Base-by-base conservation (phyloP, 1,140 invertebrate species). In the Drosophila takahashii region DNA sequence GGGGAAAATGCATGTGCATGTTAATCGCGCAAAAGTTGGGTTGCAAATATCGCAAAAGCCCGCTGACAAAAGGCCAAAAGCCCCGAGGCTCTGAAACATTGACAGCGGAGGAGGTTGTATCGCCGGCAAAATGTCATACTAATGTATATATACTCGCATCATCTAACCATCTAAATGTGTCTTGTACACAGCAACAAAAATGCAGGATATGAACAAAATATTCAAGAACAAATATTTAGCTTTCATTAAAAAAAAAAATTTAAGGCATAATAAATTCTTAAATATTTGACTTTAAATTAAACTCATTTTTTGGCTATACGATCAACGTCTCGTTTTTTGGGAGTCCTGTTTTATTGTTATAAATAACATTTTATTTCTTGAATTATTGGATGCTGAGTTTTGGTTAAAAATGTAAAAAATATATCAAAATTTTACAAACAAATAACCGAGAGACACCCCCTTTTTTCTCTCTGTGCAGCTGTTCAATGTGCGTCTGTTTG, bases 401-500 rank as follows among this genome's bases (percentile, higher is more conserved):
- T n/a, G n/a, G n/a, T n/a, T n/a, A n/a, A n/a, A n/a, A n/a, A n/a
- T n/a, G n/a, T n/a, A n/a, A 27, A 5, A 27, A 5, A 27, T 27
- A 4, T 39, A 6, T 39, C 6, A 1, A 13, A n/a, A 0, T n/a
- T n/a, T 39, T 15, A 6, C 13, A 2, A 15, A 15, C 15, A n/a
- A n/a, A n/a, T n/a, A n/a, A n/a, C n/a, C n/a, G n/a, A n/a, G n/a
- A n/a, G n/a, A n/a, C n/a, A n/a, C n/a, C n/a, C n/a, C n/a, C 15
- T 15, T 2, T 16, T 42, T 47, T 48, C 16, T 48, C 3, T 8
- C 22, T 41, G 16, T 44, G 47, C 44, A 34, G 32, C 22, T 34
- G 39, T 15, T 39, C 44, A 34, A 50, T 57, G 37, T 45, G 53
- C 42, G 8, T 56, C 48, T 65, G 77, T 60, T 76, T 85, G 75